These are phyloP conservation scores for Hyphantria cunea DNA, from an alignment of 1,140 invertebrate species.

Conservation along the genomic window DNA sequence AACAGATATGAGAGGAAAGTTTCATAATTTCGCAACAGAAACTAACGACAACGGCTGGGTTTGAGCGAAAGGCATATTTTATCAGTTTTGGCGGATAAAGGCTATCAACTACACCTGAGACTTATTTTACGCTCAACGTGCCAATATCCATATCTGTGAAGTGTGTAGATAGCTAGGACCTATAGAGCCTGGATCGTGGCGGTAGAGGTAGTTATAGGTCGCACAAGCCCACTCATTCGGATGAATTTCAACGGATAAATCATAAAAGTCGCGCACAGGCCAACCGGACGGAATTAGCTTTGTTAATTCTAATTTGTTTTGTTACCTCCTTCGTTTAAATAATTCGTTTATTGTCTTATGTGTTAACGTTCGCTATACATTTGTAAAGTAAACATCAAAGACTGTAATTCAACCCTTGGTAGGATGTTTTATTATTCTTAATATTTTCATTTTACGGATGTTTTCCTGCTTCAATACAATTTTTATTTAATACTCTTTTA, in stretches of 20 bases:
- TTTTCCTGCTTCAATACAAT: too few species aligned
- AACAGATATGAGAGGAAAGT: slow-evolving; percentile 20
- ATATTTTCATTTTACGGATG: slow-evolving; percentile 3
- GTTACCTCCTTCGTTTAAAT: slow-evolving; percentile 31
- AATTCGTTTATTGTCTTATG: slow-evolving; percentile 33
- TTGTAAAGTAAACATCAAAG: slow-evolving; percentile 13
- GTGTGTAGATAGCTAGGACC: slow-evolving; percentile 4
- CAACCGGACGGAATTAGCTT: slow-evolving; percentile 37
- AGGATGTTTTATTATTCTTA: slow-evolving; percentile 7
- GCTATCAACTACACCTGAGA: slow-evolving; percentile 77
- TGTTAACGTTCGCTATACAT: slow-evolving; percentile 13
- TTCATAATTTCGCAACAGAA: slow-evolving; percentile 40
- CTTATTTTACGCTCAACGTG: slow-evolving; percentile 65
- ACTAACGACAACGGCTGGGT: slow-evolving; percentile 46
- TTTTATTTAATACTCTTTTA: too few species aligned
- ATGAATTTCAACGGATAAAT: slow-evolving; percentile 39
- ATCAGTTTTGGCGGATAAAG: slow-evolving; percentile 78
- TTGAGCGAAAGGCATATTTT: slow-evolving; percentile 65
- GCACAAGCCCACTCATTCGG: slow-evolving; percentile 16
- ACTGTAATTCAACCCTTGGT: slow-evolving; percentile 22
- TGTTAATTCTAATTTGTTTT: slow-evolving; percentile 47
- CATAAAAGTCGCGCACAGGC: slow-evolving; percentile 41
- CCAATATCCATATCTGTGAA: slow-evolving; percentile 43
- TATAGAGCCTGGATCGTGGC: not conserved
- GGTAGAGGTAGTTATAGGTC: not conserved